Evolutionary conservation across 35 echinoderm and acorn worm genomes (phyloP).

Genomic region (Apostichopus californicus): DNA sequence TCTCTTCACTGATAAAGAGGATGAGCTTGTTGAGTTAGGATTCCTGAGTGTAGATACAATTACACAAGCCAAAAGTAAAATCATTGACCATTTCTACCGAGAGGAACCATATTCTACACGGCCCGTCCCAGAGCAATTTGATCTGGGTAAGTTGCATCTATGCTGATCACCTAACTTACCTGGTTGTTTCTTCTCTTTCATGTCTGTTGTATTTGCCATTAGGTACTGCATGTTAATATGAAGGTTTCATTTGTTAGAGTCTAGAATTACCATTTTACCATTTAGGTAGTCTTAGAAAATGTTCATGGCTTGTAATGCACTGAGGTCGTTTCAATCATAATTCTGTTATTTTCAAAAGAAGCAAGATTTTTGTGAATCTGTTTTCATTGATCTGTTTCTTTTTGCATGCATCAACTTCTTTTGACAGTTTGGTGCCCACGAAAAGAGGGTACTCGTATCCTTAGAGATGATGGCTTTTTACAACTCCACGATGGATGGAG

Average conservation of each 20-base stretch:
- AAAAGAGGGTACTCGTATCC: neutral
- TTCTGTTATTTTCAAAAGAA: neutral
- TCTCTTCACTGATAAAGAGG: slow-evolving; percentile 40
- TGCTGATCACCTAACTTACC: no score
- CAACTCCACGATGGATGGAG: neutral
- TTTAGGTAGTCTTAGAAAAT: no score
- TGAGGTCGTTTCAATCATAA: no score
- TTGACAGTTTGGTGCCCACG: neutral
- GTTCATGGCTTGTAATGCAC: no score
- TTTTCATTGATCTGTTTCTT: no score
- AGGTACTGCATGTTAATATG: no score
- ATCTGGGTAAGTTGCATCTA: neutral
- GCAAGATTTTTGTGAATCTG: neutral
- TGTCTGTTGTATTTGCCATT: no score
- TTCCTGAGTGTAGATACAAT: slow-evolving; percentile 79
- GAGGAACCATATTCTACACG: slow-evolving; percentile 54
- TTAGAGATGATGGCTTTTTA: slow-evolving; percentile 7
- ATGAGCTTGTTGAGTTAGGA: slow-evolving; percentile 45
- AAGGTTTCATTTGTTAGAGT: no score
- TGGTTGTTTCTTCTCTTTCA: no score
- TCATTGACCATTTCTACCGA: slow-evolving; percentile 69
- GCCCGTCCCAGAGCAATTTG: slow-evolving; percentile 43
- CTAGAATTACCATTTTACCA: no score
- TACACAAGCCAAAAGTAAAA: slow-evolving; percentile 75
- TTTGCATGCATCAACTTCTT: neutral